Base-by-base conservation (phyloP, 1,140 invertebrate species). In the Drosophila sproati region DNA sequence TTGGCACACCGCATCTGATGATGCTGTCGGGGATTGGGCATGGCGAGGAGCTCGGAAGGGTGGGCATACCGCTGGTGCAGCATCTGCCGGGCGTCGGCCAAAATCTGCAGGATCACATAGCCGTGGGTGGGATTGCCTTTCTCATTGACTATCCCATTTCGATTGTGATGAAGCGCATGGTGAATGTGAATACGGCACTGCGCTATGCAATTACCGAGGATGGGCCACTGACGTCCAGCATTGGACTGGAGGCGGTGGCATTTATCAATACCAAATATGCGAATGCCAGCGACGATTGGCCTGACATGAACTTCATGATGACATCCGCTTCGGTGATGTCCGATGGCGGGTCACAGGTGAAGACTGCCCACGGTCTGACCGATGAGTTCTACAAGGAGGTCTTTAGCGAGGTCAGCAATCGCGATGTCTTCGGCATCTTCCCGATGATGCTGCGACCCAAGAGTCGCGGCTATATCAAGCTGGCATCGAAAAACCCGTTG, bases 261-360 rank as follows among this genome's bases (percentile, higher is more conserved):
- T 98, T 98, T 82, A 96, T 98, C 47, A 95, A 96, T 0, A 98
- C 97, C 0, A 97, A 97, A 91, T 98, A 97, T 86, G 96, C 96
- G 0, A 98, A 98, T 85, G 93, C 95, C 64, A 94, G 94, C 0
- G 96, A 97, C 66, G 97, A 98, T 82, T 98, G 96, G 96, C 97
- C 97, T 0, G 97, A 98, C 82, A 97, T 98, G 61, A 96, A 98
- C 75, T 97, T 98, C 82, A 98, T 92, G 96, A 93, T 98, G 89
- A 96, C 96, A 0, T 96, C 96, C n/a, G 95, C 96, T 0, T 96
- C 96, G 0, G 96, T 96, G 0, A 95, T 94, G 52, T 96, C 96
- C 0, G 97, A 97, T 76, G 91, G 91, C 3, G 91, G 91, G 0
- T 95, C 94, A 0, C 95, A 96, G 66, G 95, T 96, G 0, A 96